These are phyloP conservation scores for Mastacembelus armatus DNA, from an alignment of 2,797 vertebrate genomes.

Conservation along the genomic window DNA sequence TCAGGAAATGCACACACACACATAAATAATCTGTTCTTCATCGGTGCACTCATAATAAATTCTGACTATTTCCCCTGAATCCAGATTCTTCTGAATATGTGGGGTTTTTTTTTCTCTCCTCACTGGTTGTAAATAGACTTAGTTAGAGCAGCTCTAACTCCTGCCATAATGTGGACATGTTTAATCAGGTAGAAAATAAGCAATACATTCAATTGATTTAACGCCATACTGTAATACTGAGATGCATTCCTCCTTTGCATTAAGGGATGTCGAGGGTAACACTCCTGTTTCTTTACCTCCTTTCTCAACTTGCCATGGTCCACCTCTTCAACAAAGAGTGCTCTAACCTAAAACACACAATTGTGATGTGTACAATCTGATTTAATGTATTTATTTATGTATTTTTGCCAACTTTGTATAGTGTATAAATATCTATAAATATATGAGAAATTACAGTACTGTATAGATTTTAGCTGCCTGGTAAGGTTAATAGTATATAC, in stretches of 20 bases:
- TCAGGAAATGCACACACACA: constrained; percentile 39
- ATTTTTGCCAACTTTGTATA: constrained; percentile 91
- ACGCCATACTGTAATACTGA: constrained; percentile 50
- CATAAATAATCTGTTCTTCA: constrained; percentile 25
- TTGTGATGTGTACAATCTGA: constrained; percentile 87
- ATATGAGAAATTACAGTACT: constrained; percentile 88
- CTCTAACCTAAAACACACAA: constrained; percentile 83
- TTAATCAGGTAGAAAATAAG: constrained; percentile 77
- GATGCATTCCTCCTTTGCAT: constrained; percentile 54
- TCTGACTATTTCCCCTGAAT: constrained; percentile 27
- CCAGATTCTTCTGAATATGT: constrained; percentile 34
- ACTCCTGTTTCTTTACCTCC: constrained; percentile 68
- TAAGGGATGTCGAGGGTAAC: constrained; percentile 70
- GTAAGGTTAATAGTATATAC: constrained; percentile 87
- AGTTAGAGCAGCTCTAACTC: constrained; percentile 63
- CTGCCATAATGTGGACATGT: constrained; percentile 65
- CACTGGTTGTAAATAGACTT: constrained; percentile 66
- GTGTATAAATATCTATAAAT: constrained; percentile 90
- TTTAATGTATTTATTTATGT: constrained; percentile 86
- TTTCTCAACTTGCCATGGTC: constrained; percentile 70
- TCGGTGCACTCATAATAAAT: constrained; percentile 57
- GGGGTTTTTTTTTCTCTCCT: constrained; percentile 42
- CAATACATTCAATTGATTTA: constrained; percentile 66
- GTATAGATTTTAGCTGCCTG: constrained; percentile 90
- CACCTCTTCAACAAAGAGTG: constrained; percentile 79